Percentiles rank a stretch among this genome's conserved stretches.
Evolutionary conservation across 2,797 vertebrate species (phyloP).

Genomic region (Lacerta bilineata): DNA sequence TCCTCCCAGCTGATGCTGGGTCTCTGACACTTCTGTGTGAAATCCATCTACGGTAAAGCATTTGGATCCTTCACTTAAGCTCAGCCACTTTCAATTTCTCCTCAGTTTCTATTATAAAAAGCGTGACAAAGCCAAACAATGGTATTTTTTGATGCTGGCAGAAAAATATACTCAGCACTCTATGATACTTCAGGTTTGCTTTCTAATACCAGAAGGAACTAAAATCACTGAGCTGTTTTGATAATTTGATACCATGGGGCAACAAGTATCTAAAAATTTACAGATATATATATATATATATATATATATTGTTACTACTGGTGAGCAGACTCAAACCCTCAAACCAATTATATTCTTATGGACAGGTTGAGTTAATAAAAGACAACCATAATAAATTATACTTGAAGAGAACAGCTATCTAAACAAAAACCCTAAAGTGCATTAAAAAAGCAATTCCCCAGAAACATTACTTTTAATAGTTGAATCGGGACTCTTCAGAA

Average conservation of each 20-base stretch:
- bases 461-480: conserved; percentile 53
- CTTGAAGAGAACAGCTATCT: conserved; percentile 31
- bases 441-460: conserved; percentile 51
- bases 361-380: neutral
- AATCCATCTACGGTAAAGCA: neutral
- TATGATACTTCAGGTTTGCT: neutral
- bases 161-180: neutral
- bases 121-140: conserved; percentile 1
- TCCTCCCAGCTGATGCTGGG: neutral
- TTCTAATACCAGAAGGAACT: neutral
- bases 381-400: conserved; percentile 27
- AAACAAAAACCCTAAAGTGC: conserved; percentile 49
- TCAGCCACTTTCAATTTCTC: neutral
- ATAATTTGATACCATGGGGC: conserved; percentile 4
- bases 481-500: conserved; percentile 37
- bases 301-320: conserved; percentile 3
- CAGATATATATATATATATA: conserved; percentile 11
- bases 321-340: conserved; percentile 22
- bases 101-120: neutral
- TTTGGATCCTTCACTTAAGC: neutral
- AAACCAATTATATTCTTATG: conserved; percentile 15
- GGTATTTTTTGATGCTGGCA: neutral
- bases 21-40: neutral
- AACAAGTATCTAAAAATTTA: conserved; percentile 6
- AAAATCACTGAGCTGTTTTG: conserved; percentile 5